These are phyloP conservation scores for Plectropomus leopardus DNA, from an alignment of 2,113 vertebrate genomes.

Conservation along the genomic window DNA sequence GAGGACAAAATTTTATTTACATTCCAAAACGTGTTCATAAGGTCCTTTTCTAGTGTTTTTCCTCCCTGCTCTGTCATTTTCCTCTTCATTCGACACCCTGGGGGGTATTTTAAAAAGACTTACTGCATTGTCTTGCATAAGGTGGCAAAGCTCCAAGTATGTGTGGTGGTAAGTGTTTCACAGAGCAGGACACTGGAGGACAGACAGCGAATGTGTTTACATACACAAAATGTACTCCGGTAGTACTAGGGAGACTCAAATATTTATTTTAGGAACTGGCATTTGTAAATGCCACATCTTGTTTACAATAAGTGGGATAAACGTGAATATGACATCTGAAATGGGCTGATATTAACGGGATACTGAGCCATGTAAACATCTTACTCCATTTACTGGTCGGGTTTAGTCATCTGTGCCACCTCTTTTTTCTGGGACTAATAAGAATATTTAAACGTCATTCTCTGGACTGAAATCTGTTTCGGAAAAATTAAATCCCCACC, in stretches of 20 bases:
- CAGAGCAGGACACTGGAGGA: constrained; percentile 37
- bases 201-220: constrained; percentile 47
- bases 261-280: constrained; percentile 56
- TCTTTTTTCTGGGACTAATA: constrained; percentile 7
- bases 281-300: constrained; percentile 37
- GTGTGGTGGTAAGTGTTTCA: constrained; percentile 46
- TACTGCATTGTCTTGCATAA: constrained; percentile 41
- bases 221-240: constrained; percentile 37
- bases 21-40: constrained; percentile 28
- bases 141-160: constrained; percentile 49
- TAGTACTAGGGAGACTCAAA: constrained; percentile 43
- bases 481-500: constrained; percentile 41
- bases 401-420: constrained; percentile 37
- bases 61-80: constrained; percentile 29
- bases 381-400: constrained; percentile 43
- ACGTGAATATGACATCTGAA: constrained; percentile 20
- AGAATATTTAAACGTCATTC: not conserved
- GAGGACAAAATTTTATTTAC: constrained; percentile 37
- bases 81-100: constrained; percentile 17
- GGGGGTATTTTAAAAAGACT: constrained; percentile 29
- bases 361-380: constrained; percentile 40
- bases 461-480: constrained; percentile 17
- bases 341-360: constrained; percentile 36
- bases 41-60: constrained; percentile 6
- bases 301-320: constrained; percentile 46